phyloP scores from a whole-genome alignment of 2,888 invertebrate genomes.

The Leptinotarsa juncta region DNA sequence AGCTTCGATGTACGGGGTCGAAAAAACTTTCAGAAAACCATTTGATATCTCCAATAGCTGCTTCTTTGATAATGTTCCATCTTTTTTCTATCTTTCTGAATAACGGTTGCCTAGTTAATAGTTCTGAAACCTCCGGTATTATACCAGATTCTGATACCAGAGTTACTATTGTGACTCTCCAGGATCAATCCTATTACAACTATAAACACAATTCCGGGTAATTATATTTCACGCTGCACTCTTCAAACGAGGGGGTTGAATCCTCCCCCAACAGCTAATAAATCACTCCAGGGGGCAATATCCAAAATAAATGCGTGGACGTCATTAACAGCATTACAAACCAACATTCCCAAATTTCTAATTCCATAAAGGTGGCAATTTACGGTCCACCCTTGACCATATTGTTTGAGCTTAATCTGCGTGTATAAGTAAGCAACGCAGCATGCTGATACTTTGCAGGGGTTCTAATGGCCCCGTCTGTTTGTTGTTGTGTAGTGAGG shows the following conservation, averaged over 20 bases:
- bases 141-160: not conserved
- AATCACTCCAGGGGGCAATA: constrained; percentile 38
- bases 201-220: constrained; percentile 29
- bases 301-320: constrained; percentile 32
- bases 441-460: constrained; percentile 41
- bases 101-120: too few species aligned
- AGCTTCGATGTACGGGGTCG: too few species aligned
- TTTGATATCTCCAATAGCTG: too few species aligned
- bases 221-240: constrained; percentile 34
- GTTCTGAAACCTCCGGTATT: not conserved
- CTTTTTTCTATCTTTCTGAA: too few species aligned
- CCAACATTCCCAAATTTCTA: constrained; percentile 49
- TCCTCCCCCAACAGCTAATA: constrained; percentile 37
- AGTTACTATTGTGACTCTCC: not conserved
- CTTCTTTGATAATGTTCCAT: too few species aligned
- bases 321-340: constrained; percentile 51
- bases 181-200: not conserved
- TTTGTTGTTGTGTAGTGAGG: constrained; percentile 20
- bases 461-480: constrained; percentile 44
- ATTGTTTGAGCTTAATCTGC: constrained; percentile 53
- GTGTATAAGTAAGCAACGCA: constrained; percentile 46
- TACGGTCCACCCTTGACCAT: constrained; percentile 51
- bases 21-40: too few species aligned
- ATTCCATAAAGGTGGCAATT: constrained; percentile 56
- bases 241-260: constrained; percentile 27